These are phyloP conservation scores for Drosophila aff. DNA, from an alignment of 1,140 invertebrate genomes.

Conservation along the genomic window DNA sequence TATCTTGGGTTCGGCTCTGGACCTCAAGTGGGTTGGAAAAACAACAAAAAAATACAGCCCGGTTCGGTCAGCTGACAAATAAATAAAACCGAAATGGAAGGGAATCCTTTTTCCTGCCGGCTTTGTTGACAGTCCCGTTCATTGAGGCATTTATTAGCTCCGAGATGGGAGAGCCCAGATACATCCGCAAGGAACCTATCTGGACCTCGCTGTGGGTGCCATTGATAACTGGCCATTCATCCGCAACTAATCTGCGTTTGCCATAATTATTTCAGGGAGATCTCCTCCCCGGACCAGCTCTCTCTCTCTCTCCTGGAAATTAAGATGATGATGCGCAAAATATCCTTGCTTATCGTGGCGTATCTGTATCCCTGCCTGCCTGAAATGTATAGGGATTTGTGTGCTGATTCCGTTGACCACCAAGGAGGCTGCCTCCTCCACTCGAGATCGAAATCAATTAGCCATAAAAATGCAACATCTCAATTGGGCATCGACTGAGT, in stretches of 20 bases:
- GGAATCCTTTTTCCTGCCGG: slow-evolving; percentile 36
- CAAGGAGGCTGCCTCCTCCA: slow-evolving; percentile 34
- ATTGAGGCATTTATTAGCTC: slow-evolving; percentile 70
- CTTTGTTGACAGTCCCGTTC: slow-evolving; percentile 73
- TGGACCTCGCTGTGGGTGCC: slow-evolving; percentile 46
- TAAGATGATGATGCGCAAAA: slow-evolving; percentile 76
- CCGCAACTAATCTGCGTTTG: slow-evolving; percentile 76
- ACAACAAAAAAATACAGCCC: slow-evolving; percentile 2
- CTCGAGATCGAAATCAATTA: slow-evolving; percentile 78
- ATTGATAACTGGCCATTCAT: slow-evolving; percentile 69
- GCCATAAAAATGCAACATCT: slow-evolving; percentile 73
- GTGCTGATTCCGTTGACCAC: slow-evolving; percentile 75
- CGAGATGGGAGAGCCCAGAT: slow-evolving; percentile 59
- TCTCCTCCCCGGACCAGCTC: slow-evolving; percentile 18
- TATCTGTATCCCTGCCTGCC: slow-evolving; percentile 29
- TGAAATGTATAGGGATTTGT: slow-evolving; percentile 69
- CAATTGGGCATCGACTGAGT: slow-evolving; percentile 38
- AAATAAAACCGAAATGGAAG: slow-evolving; percentile 42
- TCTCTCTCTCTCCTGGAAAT: slow-evolving; percentile 6
- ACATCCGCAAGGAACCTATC: slow-evolving; percentile 17
- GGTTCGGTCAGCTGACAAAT: slow-evolving; percentile 68
- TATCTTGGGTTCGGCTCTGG: slow-evolving; percentile 63
- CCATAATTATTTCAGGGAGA: slow-evolving; percentile 67
- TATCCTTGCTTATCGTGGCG: slow-evolving; percentile 55
- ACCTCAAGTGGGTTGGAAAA: slow-evolving; percentile 63